These are phyloP conservation scores for Drosophila nr. medialis DNA, from an alignment of 2,888 invertebrate species.

Conservation along the genomic window DNA sequence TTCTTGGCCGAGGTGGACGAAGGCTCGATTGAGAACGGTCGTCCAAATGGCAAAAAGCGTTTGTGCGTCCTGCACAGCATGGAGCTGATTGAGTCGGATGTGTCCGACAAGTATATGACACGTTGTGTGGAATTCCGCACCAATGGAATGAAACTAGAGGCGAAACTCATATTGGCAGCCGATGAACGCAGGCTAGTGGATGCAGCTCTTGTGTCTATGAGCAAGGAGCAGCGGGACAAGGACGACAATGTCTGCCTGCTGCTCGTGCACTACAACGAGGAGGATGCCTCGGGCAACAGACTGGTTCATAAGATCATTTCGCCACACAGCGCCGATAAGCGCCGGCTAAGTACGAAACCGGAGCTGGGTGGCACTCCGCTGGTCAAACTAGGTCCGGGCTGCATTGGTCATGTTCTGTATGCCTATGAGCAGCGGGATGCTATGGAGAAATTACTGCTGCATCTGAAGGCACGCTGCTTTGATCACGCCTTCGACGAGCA, in stretches of 20 bases:
- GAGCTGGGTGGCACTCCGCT: constrained; percentile 35
- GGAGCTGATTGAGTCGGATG: constrained; percentile 71
- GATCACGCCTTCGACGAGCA: constrained; percentile 63
- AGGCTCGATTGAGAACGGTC: constrained; percentile 41
- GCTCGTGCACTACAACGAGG: constrained; percentile 67
- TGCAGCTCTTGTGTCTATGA: constrained; percentile 52
- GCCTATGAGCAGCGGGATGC: constrained; percentile 55
- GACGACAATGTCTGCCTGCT: constrained; percentile 35
- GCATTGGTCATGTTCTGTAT: constrained; percentile 62
- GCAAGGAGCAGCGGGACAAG: constrained; percentile 35
- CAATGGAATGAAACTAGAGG: constrained; percentile 59
- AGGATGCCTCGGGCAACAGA: constrained; percentile 23
- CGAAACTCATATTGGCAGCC: constrained; percentile 69
- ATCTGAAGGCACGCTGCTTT: constrained; percentile 66
- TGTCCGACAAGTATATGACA: constrained; percentile 66
- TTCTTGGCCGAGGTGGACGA: constrained; percentile 77
- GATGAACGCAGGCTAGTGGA: constrained; percentile 69
- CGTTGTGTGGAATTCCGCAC: constrained; percentile 66
- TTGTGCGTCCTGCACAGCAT: constrained; percentile 73
- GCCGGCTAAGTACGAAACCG: constrained; percentile 53
- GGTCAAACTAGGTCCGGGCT: constrained; percentile 39
- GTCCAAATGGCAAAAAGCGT: constrained; percentile 35
- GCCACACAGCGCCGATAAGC: constrained; percentile 38
- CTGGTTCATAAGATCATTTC: constrained; percentile 64
- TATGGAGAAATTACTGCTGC: constrained; percentile 63